phyloP scores from a whole-genome alignment of 2,888 invertebrate genomes.

The Yponomeuta plumbellus region DNA sequence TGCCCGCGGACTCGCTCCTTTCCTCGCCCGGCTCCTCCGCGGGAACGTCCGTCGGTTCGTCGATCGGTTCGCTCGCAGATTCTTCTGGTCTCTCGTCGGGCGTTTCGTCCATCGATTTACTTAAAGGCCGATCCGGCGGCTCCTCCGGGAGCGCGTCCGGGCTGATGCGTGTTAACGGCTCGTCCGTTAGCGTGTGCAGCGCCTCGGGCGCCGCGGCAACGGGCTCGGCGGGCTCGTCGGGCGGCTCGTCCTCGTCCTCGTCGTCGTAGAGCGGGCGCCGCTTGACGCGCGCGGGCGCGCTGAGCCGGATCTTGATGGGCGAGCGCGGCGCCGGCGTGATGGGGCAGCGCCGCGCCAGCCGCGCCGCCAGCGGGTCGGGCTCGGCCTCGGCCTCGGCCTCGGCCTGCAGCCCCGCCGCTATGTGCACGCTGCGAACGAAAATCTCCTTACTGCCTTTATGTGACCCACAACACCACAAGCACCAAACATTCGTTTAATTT shows the following conservation, averaged over 20 bases:
- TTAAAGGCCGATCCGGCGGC: constrained; percentile 18
- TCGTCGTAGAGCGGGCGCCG: constrained; percentile 75
- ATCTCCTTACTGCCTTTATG: no score
- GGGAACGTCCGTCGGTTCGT: constrained; percentile 28
- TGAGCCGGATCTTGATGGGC: constrained; percentile 62
- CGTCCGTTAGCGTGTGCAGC: background rate
- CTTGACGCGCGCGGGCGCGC: constrained; percentile 68
- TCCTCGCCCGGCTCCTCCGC: constrained; percentile 26
- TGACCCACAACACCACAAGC: constrained; percentile 72
- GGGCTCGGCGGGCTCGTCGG: background rate
- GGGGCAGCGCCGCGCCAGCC: constrained; percentile 54
- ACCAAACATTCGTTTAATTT: no score
- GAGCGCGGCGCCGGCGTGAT: constrained; percentile 56
- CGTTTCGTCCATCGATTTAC: background rate
- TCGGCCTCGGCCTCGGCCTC: constrained; percentile 29
- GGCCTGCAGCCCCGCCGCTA: no score
- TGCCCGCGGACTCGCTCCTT: background rate
- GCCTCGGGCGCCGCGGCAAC: background rate
- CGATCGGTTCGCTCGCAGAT: constrained; percentile 24
- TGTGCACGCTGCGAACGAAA: no score
- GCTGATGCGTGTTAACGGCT: no score
- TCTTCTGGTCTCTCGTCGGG: no score
- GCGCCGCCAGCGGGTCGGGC: constrained; percentile 3
- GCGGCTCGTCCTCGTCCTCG: constrained; percentile 44
- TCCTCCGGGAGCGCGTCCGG: constrained; percentile 1